A percentile compares a stretch with the other conserved stretches of the same genome.
Conservation (phyloP, 2,113 vertebrate species). For the mouse (Mus musculus) region GRCm39 chr1:152255001-152255500, state of each 20-base stretch:
- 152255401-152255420: neutral
- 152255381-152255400: neutral
- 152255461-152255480: neutral
- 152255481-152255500: neutral
- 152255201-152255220: neutral
- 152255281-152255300: neutral
- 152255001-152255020: neutral
- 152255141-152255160: neutral
- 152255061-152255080: conserved; percentile 43
- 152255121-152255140: neutral
- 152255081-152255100: conserved; percentile 56
- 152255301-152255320: neutral
- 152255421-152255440: neutral
- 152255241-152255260: neutral
- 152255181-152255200: neutral
- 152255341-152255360: neutral
- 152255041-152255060: conserved; percentile 66
- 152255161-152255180: neutral
- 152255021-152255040: neutral
- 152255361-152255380: neutral
- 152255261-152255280: neutral
- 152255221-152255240: too few species aligned
- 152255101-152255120: conserved; percentile 23
- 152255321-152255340: neutral
- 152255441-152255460: neutral